Percentiles rank a stretch among this genome's conserved stretches.
These are phyloP conservation scores for Colostygia pectinataria DNA, from an alignment of 2,888 invertebrate genomes.

Conservation along the genomic window DNA sequence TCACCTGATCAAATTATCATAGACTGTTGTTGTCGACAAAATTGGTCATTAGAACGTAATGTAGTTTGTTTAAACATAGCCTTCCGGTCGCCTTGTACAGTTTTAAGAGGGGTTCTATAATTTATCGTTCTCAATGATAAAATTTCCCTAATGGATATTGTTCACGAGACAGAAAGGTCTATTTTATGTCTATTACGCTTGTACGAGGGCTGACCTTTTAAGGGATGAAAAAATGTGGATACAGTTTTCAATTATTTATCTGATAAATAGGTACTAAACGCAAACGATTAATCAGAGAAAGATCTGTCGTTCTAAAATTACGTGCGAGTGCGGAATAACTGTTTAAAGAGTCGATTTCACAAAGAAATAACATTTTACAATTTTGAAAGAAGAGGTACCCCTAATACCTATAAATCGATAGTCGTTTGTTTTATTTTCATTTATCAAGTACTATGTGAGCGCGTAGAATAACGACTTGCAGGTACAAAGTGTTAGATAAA, in stretches of 20 bases:
- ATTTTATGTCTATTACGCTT: constrained; percentile 53
- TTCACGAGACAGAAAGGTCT: constrained; percentile 61
- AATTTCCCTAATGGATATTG: constrained; percentile 72
- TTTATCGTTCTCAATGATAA: constrained; percentile 74
- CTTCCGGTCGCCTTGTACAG: constrained; percentile 54
- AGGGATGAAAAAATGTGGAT: constrained; percentile 30
- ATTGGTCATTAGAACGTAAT: constrained; percentile 73
- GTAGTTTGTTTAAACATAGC: constrained; percentile 75
- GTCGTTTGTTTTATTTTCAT: too few species aligned
- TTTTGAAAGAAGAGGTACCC: constrained; percentile 32
- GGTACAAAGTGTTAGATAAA: too few species aligned
- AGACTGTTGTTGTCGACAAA: constrained; percentile 61
- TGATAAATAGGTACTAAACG: constrained; percentile 19
- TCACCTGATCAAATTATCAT: constrained; percentile 72
- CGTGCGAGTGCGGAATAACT: constrained; percentile 1
- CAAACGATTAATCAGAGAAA: constrained; percentile 5
- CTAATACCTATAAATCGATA: too few species aligned
- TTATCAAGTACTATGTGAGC: too few species aligned
- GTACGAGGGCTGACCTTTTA: constrained; percentile 29
- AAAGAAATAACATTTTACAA: constrained; percentile 23
- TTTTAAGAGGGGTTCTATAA: constrained; percentile 61
- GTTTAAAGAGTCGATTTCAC: constrained; percentile 10
- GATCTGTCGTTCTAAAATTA: background rate
- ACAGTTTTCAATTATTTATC: constrained; percentile 27
- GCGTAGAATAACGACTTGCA: too few species aligned